Evolutionary conservation across 1,140 invertebrate genomes (phyloP).

Genomic region (Zaprionus ghesquierei): DNA sequence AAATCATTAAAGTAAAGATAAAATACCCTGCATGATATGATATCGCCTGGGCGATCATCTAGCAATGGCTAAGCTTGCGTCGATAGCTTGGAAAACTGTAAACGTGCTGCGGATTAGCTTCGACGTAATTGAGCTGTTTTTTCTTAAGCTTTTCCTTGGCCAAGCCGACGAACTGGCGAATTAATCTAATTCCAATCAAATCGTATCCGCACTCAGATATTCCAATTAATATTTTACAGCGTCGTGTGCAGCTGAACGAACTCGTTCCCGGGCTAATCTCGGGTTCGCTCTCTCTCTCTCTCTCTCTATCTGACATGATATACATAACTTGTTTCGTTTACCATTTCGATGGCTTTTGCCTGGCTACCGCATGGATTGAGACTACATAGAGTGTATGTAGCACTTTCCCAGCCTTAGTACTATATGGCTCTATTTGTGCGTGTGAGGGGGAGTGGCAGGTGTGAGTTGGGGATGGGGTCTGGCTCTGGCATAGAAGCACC

Average conservation of each 20-base stretch:
- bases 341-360: constrained; percentile 11
- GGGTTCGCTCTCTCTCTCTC: too few relatives aligned
- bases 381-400: background rate
- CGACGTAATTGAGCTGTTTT: background rate
- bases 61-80: too few relatives aligned
- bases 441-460: background rate
- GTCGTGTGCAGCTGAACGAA: background rate
- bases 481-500: background rate
- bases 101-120: background rate
- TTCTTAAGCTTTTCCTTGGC: background rate
- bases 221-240: constrained; percentile 37
- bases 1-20: background rate
- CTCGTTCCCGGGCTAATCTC: background rate
- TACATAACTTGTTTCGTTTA: constrained; percentile 37
- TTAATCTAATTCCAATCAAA: constrained; percentile 35
- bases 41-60: background rate
- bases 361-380: background rate
- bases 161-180: background rate
- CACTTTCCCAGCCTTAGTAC: constrained; percentile 3
- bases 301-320: background rate
- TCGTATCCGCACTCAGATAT: constrained; percentile 11
- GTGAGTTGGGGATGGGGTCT: background rate
- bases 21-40: background rate
- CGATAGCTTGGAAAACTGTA: background rate
- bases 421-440: background rate